Base-by-base conservation (phyloP, 2,113 vertebrate species). In the Synchiropus splendidus region DNA sequence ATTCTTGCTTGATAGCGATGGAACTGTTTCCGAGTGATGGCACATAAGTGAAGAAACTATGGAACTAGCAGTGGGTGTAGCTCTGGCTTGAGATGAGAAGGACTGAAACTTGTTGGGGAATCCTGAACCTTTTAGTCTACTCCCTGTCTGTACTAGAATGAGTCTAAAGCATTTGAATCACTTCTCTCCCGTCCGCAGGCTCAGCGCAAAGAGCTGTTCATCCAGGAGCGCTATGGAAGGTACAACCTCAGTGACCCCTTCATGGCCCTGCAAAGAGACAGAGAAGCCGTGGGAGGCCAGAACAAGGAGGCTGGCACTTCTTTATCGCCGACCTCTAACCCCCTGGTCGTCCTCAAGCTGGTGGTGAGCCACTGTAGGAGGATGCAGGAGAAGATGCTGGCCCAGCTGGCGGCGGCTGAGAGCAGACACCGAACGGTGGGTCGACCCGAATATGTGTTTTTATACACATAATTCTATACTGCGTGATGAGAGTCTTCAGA, bases 341-440 rank as follows among this genome's bases (percentile, higher is more conserved):
- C 94, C 0, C 79, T 98, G 13, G 88, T 89, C 1, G 56, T 96
- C 37, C 80, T 98, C 16, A 95, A 91, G 61, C 80, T 89, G 71
- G 93, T 98, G 77, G 91, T 96, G 82, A 90, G 89, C 59, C 94
- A 98, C 35, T 98, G 94, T 79, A 92, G 92, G 76, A 88, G 82
- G 32, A 97, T 96, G 92, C 92, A 96, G 73, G 92, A 97, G 42
- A 92, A 91, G 51, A 98, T 97, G 94, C 52, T 98, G 66, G 86
- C 89, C 37, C 94, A 97, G 38, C 83, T 98, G n/a, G 89, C 92
- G 9, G 91, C 92, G 12, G 93, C 91, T 0, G 94, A 98, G 58
- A 93, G 82, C 84, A 75, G 92, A 5, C 94, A 98, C 81, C 87
- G 91, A 30, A 90, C 87, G 89, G 94, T 98, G n/a, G 45, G 87